Percentiles rank a stretch among this genome's conserved stretches.
These are phyloP conservation scores for Drosophila sordidula DNA, from an alignment of 2,888 invertebrate genomes.

Conservation along the genomic window DNA sequence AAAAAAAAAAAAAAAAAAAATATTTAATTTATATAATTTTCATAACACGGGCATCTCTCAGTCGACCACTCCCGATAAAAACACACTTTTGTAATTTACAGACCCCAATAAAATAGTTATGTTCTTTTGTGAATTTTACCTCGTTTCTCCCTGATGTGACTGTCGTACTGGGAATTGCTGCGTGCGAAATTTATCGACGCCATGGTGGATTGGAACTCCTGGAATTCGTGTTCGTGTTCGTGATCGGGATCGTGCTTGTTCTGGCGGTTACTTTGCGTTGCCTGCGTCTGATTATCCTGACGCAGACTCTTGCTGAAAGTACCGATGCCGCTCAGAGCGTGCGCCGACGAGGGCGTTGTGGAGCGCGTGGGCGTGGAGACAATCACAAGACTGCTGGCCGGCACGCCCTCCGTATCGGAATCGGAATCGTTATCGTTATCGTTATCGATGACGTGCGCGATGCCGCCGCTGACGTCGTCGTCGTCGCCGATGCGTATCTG, in stretches of 20 bases:
- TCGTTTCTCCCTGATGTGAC: constrained; percentile 94
- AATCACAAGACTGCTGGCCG: constrained; percentile 80
- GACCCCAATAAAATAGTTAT: no score
- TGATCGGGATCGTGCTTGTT: constrained; percentile 54
- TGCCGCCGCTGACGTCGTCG: constrained; percentile 29
- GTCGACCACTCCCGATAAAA: no score
- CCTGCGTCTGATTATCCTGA: constrained; percentile 73
- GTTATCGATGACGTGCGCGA: constrained; percentile 65
- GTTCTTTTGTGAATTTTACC: constrained; percentile 86
- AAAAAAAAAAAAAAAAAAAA: no score
- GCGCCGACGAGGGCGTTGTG: constrained; percentile 57
- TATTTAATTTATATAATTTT: no score
- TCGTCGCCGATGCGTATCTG: constrained; percentile 53
- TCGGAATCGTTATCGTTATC: constrained; percentile 82
- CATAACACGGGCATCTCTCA: no score
- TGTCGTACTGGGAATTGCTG: constrained; percentile 93
- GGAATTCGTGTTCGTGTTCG: constrained; percentile 79
- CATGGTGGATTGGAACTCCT: constrained; percentile 87
- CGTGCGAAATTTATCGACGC: constrained; percentile 90
- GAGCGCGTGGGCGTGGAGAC: constrained; percentile 73
- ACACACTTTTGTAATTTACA: no score
- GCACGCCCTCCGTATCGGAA: constrained; percentile 81
- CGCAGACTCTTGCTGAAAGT: constrained; percentile 82
- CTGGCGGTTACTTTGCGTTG: constrained; percentile 65
- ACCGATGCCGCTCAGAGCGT: constrained; percentile 67